Conservation (phyloP, 2,113 vertebrate species). For the Corythornis cristatus region DNA sequence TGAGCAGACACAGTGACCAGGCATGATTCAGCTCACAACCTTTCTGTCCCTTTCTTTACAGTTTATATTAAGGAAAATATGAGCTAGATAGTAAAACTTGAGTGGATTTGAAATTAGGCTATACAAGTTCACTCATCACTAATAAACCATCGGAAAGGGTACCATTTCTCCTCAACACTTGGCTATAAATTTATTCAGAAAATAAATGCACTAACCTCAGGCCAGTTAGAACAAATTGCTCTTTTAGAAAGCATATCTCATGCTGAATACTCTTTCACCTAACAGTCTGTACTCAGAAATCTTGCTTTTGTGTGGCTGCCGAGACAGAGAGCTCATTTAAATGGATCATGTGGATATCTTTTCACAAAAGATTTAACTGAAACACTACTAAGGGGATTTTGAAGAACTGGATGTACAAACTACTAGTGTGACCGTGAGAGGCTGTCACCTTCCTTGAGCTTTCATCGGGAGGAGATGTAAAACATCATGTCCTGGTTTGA, state of each 20-base stretch:
- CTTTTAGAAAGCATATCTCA: constrained; percentile 14
- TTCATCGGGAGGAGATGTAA: neutral
- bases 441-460: neutral
- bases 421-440: neutral
- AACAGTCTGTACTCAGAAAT: neutral
- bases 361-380: neutral
- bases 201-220: constrained; percentile 12
- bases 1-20: neutral
- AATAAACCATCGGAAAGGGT: constrained; percentile 7
- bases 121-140: neutral
- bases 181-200: neutral
- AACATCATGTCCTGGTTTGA: neutral
- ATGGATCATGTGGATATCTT: neutral
- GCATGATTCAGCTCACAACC: neutral
- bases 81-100: neutral
- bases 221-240: constrained; percentile 10
- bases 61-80: neutral
- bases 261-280: neutral
- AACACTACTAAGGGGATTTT: neutral
- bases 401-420: neutral
- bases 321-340: neutral
- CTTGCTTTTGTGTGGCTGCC: neutral
- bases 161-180: neutral
- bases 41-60: neutral
- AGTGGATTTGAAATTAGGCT: neutral